Base-by-base conservation (phyloP, 2,797 vertebrate species). In the Eleutherodactylus coqui region DNA sequence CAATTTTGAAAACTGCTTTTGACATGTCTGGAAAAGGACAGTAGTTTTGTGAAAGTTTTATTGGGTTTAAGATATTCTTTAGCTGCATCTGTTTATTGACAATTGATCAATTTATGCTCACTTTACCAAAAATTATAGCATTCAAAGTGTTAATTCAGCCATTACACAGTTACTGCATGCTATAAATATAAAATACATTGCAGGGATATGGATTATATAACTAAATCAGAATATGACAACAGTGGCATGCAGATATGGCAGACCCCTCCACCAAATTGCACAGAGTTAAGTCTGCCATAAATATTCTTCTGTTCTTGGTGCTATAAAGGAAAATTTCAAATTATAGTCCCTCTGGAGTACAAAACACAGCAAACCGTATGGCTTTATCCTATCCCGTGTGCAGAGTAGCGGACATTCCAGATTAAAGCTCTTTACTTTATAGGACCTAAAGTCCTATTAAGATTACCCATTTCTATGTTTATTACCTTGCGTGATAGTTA, bases 371-470 rank as follows among this genome's bases (percentile, higher is more conserved):
- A 72, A 41, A 43, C 8, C 38, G 38, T 72, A 72, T 72, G 69
- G 69, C 38, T 41, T 43, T 8, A 43, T 41, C 36, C 64, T 21
- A 41, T 41, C 38, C 38, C 13, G n/a, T 72, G 36, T 72, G 38
- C 69, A n/a, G 10, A 24, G 69, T 24, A 43, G 69, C 69, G 69
- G 69, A 72, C 69, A 11, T 72, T 43, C 36, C 34, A 72, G 69
- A 72, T 72, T 72, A 72, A 72, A 72, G 69, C 69, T 72, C 69
- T 72, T 43, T 72, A 72, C 69, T 72, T 72, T 72, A 72, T 72
- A 43, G 69, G 69, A 72, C 69, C 69, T 43, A 41, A 72, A 43
- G 69, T 38, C 69, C 38, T 43, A 72, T 43, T 72, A 72, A 43
- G 38, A 72, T 14, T 43, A 43, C 69, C 69, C 21, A 41, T 72